Conservation (phyloP, 2,113 vertebrate species). For the Actenoides hombroni region DNA sequence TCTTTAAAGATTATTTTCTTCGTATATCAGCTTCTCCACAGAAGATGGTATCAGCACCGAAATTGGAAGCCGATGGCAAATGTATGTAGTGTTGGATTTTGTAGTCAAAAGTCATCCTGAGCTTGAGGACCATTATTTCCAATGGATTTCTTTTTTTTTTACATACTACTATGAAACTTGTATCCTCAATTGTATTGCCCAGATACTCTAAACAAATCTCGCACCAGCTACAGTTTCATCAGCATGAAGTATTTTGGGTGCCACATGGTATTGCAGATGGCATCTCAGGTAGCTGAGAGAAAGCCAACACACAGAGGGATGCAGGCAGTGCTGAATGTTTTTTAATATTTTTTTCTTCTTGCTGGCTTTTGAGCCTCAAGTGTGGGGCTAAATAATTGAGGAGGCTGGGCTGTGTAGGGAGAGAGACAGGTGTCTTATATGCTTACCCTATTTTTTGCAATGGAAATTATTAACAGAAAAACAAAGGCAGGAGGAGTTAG, state of each 20-base stretch:
- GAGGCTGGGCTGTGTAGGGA: neutral
- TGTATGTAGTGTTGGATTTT: neutral
- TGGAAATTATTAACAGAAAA: neutral
- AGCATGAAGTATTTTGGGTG: neutral
- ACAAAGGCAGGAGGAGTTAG: neutral
- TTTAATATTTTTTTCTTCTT: neutral
- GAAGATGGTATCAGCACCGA: neutral
- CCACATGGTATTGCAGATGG: neutral
- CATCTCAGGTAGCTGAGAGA: neutral
- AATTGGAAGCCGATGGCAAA: neutral
- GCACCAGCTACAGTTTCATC: neutral
- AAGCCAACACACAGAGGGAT: neutral
- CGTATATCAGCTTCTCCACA: neutral
- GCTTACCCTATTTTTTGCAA: neutral
- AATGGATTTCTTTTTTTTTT: neutral
- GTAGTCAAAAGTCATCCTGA: neutral
- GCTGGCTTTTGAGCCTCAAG: neutral
- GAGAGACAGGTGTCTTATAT: neutral
- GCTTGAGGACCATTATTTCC: neutral
- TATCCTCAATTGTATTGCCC: neutral
- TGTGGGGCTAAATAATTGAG: neutral
- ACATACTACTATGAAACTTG: neutral
- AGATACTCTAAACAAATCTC: neutral
- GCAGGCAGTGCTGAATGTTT: neutral
- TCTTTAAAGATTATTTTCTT: neutral